phyloP scores from a whole-genome alignment of 2,113 vertebrate species.

The Polypterus bichir region DNA sequence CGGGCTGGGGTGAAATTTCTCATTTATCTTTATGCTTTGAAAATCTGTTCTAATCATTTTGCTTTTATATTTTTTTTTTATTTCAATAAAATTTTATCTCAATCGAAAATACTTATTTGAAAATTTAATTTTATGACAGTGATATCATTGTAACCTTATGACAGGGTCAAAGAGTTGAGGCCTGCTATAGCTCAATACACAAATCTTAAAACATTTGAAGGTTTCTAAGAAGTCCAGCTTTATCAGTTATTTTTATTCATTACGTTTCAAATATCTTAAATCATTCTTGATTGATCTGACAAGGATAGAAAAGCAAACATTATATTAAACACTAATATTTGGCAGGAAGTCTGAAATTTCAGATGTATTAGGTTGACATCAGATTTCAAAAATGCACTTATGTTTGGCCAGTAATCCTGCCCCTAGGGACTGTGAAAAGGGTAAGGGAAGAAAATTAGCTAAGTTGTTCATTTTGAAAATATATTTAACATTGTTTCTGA shows the following conservation, averaged over 20 bases:
- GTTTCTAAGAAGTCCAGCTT: not conserved
- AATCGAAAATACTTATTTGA: too few relatives aligned
- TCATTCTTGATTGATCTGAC: not conserved
- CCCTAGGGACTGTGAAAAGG: not conserved
- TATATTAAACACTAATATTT: not conserved
- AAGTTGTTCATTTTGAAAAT: not conserved
- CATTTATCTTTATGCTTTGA: too few relatives aligned
- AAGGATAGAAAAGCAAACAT: not conserved
- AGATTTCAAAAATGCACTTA: not conserved
- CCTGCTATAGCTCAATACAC: too few relatives aligned
- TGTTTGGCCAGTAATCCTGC: not conserved
- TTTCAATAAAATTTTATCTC: too few relatives aligned
- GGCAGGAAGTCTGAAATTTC: not conserved
- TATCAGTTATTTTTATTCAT: not conserved
- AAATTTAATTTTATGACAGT: too few relatives aligned
- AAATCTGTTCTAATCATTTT: too few relatives aligned
- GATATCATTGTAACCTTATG: too few relatives aligned
- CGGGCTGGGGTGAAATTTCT: too few relatives aligned
- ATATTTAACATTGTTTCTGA: not conserved
- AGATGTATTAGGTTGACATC: not conserved
- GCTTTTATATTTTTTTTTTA: too few relatives aligned
- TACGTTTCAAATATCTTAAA: not conserved
- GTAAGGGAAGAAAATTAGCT: not conserved
- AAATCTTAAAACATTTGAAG: too few relatives aligned
- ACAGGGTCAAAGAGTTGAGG: too few relatives aligned